Evolutionary conservation across 2,113 vertebrate genomes (phyloP), one percentile per base, ranked within the genome.

Genomic region (Motacilla tschutschensis): DNA sequence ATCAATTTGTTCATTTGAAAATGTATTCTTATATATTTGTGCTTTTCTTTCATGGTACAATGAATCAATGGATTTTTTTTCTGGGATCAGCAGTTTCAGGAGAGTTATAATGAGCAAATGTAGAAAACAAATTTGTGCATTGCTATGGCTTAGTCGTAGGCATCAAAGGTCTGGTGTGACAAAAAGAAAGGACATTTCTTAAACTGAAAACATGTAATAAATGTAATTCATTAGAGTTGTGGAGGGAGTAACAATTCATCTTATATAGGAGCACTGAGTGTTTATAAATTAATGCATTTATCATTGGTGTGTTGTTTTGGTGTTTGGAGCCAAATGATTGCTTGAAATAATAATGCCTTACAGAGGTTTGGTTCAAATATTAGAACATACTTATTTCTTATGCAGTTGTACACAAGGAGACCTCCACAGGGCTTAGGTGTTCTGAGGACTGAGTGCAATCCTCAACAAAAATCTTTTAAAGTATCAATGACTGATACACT

Each of bases 211-310:
- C 53, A 48, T 21, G 24, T 48, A 82, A 64, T 72, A 92, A 87
- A 82, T 72, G 22, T 28, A 81, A 71, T 90, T 83, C 76, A 65
- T 78, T 81, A 67, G 33, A 69, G 24, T 26, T 51, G 13, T 19
- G 16, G 20, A 82, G 47, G 70, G n/a, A 76, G 36, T 55, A 65
- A 89, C 28, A 79, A 79, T 84, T 91, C 29, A 73, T 94, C 69
- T 82, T 85, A 4, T 41, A 14, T 24, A 50, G 47, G 21, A 85
- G 5, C n/a, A n/a, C 47, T 40, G 60, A 69, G 59, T 48, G 54
- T 82, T 85, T 91, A 64, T 70, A 89, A 79, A 93, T 83, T 58
- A 87, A 73, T 79, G 47, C 53, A 85, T 89, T 91, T 89, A 87
- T 92, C 72, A 83, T 62, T 76, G 20, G n/a, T 38, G 8, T 25